Evolutionary conservation across 1,140 invertebrate species (phyloP).

Genomic region (Cotesia chilonis): DNA sequence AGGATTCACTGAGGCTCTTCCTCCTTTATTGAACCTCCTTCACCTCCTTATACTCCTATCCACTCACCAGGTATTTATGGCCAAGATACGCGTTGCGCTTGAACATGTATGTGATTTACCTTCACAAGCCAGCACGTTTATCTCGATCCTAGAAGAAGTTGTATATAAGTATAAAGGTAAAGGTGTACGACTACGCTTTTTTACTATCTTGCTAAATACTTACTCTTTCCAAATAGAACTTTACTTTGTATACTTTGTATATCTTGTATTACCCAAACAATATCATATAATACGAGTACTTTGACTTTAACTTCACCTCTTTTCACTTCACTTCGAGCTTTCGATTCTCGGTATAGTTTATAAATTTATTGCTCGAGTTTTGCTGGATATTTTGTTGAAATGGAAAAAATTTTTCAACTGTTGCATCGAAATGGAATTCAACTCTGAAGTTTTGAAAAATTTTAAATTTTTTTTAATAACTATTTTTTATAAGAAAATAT

Average conservation of each 20-base stretch:
- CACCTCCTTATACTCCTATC: conserved; percentile 1
- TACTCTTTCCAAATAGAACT: no score
- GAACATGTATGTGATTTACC: conserved; percentile 37
- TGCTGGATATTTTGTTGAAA: no score
- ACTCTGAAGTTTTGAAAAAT: no score
- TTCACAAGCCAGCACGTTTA: conserved; percentile 34
- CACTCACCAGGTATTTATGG: conserved; percentile 27
- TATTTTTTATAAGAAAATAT: no score
- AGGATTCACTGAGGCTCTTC: no score
- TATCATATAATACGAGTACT: no score
- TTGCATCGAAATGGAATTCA: no score
- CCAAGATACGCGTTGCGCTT: conserved; percentile 29
- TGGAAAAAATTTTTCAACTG: no score
- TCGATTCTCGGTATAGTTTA: no score
- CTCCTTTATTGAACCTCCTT: not conserved
- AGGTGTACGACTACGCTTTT: not conserved
- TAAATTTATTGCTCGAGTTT: no score
- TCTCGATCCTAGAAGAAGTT: conserved; percentile 21
- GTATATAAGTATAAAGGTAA: conserved; percentile 12
- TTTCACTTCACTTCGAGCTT: no score
- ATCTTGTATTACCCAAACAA: not conserved
- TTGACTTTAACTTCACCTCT: not conserved
- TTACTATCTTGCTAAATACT: conserved; percentile 36
- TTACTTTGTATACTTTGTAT: not conserved
- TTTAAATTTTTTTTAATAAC: no score